Evolutionary conservation across 2,888 invertebrate genomes (phyloP).

Genomic region (Synanthedon andrenaeformis): DNA sequence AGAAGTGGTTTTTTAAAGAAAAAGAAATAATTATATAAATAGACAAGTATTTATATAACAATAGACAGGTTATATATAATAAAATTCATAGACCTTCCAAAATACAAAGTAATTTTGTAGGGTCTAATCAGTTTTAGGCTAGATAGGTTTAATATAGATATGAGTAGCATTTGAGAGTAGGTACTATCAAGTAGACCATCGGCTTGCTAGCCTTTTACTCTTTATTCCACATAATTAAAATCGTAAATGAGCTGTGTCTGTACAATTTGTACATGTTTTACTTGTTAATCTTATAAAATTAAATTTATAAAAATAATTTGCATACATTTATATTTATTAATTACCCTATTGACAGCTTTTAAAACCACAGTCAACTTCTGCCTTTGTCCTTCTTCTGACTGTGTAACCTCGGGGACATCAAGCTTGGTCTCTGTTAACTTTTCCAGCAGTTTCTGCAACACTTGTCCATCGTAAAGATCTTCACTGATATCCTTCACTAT

Average conservation of each 20-base stretch:
- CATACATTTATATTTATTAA: constrained; percentile 1
- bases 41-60: background rate
- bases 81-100: background rate
- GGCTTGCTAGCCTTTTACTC: too few species aligned
- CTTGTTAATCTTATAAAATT: too few species aligned
- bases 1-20: background rate
- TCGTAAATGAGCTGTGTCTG: too few species aligned
- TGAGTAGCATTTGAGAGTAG: too few species aligned
- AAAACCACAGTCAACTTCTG: constrained; percentile 93
- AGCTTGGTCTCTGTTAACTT: constrained; percentile 89
- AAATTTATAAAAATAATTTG: too few species aligned
- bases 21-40: background rate
- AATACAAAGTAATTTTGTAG: background rate
- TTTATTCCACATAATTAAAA: too few species aligned
- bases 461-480: constrained; percentile 97
- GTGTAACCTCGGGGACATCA: constrained; percentile 98
- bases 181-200: too few species aligned
- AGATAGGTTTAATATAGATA: too few species aligned
- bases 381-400: constrained; percentile 96
- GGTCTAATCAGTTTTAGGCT: background rate
- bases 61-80: background rate
- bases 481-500: constrained; percentile 97
- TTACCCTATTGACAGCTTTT: constrained; percentile 86
- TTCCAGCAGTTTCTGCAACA: constrained; percentile 79
- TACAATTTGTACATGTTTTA: too few species aligned